Conservation (phyloP, 1,140 invertebrate genomes). For the Tribolium castaneum region DNA sequence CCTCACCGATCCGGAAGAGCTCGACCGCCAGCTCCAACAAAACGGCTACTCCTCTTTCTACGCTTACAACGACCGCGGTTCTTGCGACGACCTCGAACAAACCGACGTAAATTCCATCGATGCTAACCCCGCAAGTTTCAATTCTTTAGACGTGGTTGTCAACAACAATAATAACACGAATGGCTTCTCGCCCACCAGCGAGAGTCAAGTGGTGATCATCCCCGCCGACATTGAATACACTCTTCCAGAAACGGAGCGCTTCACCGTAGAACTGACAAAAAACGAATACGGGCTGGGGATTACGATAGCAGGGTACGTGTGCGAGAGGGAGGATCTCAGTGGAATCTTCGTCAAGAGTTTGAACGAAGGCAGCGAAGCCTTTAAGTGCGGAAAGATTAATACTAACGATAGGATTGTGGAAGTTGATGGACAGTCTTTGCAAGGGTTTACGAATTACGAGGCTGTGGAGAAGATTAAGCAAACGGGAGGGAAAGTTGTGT, state of each 20-base stretch:
- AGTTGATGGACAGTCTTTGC: constrained; percentile 83
- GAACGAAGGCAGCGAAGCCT: constrained; percentile 90
- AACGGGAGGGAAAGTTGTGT: constrained; percentile 82
- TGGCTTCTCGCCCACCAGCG: constrained; percentile 65
- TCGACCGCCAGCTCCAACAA: constrained; percentile 81
- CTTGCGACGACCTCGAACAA: constrained; percentile 15
- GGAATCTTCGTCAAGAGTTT: constrained; percentile 97
- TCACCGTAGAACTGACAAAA: constrained; percentile 72
- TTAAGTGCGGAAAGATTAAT: constrained; percentile 86
- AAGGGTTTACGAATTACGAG: constrained; percentile 89
- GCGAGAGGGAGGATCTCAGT: constrained; percentile 86
- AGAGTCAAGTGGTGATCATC: constrained; percentile 64
- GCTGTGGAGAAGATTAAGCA: constrained; percentile 87
- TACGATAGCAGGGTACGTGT: constrained; percentile 76
- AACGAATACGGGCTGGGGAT: constrained; percentile 77
- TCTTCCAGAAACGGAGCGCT: constrained; percentile 66
- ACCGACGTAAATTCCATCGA: constrained; percentile 15
- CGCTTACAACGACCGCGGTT: constrained; percentile 23
- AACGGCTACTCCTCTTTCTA: constrained; percentile 68
- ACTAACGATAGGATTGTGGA: constrained; percentile 93
- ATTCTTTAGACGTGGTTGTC: constrained; percentile 51
- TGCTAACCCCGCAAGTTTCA: neutral
- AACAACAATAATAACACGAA: constrained; percentile 56
- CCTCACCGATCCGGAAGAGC: constrained; percentile 82
- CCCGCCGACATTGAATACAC: constrained; percentile 61